Percentiles rank a stretch among this genome's conserved stretches.
These are phyloP conservation scores for Stramonita haemastoma DNA, from an alignment of 2,888 invertebrate genomes.

Conservation along the genomic window DNA sequence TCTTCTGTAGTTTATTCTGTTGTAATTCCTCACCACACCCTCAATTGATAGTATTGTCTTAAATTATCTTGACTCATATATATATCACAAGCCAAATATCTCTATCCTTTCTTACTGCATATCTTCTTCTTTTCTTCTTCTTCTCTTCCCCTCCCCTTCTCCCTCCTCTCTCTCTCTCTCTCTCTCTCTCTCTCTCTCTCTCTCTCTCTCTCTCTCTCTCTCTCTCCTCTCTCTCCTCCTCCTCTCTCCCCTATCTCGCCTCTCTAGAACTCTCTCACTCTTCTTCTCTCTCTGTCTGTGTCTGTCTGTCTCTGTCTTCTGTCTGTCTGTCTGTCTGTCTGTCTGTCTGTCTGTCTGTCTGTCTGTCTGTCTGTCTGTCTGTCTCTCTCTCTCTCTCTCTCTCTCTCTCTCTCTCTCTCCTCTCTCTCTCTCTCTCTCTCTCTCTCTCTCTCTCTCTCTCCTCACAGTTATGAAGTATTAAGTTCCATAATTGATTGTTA, in stretches of 20 bases:
- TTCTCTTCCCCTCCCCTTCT: neutral
- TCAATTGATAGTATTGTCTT: too few species aligned
- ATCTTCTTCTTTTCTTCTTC: neutral
- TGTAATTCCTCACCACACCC: too few species aligned
- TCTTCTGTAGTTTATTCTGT: too few species aligned
- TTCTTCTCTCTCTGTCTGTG: neutral
- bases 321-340: neutral
- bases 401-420: neutral
- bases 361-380: neutral
- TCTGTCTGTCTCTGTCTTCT: neutral
- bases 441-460: constrained; percentile 10
- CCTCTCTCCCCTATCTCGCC: neutral
- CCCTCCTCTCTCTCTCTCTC: neutral
- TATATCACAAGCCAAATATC: too few species aligned
- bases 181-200: too few species aligned
- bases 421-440: neutral
- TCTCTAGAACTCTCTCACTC: neutral
- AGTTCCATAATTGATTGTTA: too few species aligned
- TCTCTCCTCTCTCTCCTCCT: neutral
- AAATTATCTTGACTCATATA: too few species aligned
- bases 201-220: neutral
- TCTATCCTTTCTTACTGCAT: too few species aligned
- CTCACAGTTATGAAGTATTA: too few species aligned
- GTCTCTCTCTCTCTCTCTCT: neutral
- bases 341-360: neutral